Percentiles rank a stretch among this genome's conserved stretches.
Conservation (phyloP, 2,113 vertebrate species). For the Spermophilus dauricus region DNA sequence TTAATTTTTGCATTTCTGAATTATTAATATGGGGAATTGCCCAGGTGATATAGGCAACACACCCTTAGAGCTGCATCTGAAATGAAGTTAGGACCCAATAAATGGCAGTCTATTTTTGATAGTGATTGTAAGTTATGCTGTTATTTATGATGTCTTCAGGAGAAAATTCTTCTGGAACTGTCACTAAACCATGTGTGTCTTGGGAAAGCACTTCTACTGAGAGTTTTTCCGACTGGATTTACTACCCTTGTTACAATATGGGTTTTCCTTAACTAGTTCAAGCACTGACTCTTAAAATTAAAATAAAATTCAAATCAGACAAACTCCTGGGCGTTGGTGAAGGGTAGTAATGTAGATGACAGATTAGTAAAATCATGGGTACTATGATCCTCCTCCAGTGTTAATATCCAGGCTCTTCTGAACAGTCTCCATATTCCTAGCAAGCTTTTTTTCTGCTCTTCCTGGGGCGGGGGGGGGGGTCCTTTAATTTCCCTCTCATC, state of each 20-base stretch:
- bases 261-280: slow-evolving; percentile 1
- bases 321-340: background rate
- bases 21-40: background rate
- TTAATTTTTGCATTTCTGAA: background rate
- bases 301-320: slow-evolving; percentile 7
- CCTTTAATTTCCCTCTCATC: too few relatives aligned
- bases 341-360: background rate
- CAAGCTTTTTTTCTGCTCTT: background rate
- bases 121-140: background rate
- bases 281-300: background rate
- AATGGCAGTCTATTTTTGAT: background rate
- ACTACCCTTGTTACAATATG: background rate
- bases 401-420: background rate
- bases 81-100: background rate
- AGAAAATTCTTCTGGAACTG: slow-evolving; percentile 6
- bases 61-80: background rate
- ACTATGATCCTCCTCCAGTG: background rate
- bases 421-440: background rate
- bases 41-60: background rate
- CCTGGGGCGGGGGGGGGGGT: fast-evolving
- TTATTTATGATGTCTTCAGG: background rate
- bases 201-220: background rate
- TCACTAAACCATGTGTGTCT: background rate
- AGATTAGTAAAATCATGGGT: background rate
- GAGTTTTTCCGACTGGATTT: background rate